Evolutionary conservation across 2,113 vertebrate genomes (phyloP).

Genomic region (Grammomys dolichurus): DNA sequence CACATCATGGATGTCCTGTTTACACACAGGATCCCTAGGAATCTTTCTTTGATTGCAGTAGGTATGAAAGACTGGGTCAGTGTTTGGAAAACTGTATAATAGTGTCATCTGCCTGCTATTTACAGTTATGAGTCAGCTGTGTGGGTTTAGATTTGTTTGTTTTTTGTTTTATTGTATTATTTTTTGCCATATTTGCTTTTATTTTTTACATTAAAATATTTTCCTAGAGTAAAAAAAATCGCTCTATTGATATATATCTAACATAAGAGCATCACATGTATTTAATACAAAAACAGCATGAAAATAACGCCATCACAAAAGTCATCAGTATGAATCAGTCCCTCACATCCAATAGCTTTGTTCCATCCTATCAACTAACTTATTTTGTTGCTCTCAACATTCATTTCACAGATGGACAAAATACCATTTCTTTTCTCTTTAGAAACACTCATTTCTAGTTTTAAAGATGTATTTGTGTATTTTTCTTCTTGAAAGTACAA

Average conservation of each 20-base stretch:
- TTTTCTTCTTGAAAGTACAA: no score
- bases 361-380: not conserved
- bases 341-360: not conserved
- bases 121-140: not conserved
- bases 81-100: not conserved
- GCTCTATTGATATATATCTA: no score
- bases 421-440: no score
- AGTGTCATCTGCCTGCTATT: not conserved
- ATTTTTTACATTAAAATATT: not conserved
- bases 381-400: not conserved
- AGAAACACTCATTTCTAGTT: no score
- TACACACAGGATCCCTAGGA: not conserved
- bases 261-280: no score
- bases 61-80: not conserved
- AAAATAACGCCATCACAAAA: rapidly evolving
- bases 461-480: no score
- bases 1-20: not conserved
- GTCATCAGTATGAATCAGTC: not conserved
- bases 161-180: not conserved
- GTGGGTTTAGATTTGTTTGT: not conserved
- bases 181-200: not conserved
- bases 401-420: not conserved
- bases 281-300: no score
- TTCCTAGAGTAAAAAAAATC: no score
- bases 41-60: not conserved